Conservation (phyloP, 2,113 vertebrate genomes). For the Zeus faber region DNA sequence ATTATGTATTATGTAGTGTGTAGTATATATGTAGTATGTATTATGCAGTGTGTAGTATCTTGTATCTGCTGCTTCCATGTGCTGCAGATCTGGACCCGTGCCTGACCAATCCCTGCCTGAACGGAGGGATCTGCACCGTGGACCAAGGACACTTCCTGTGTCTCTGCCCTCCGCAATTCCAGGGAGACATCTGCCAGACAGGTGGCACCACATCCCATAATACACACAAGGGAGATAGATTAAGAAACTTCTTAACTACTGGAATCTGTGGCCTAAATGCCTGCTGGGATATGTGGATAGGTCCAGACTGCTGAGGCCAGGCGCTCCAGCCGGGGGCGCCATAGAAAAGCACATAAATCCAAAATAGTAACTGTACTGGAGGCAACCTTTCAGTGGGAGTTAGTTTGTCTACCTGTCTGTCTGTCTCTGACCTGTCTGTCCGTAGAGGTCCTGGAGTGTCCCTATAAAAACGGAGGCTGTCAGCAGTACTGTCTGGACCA, state of each 20-base stretch:
- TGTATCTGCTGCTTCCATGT: constrained; percentile 3
- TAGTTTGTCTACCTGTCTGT: background rate
- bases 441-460: constrained; percentile 58
- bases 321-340: no score
- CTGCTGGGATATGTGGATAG: no score
- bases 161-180: constrained; percentile 54
- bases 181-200: constrained; percentile 46
- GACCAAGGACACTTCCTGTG: constrained; percentile 44
- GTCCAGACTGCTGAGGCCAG: no score
- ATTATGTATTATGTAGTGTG: background rate
- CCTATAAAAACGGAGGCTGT: constrained; percentile 75
- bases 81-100: constrained; percentile 49
- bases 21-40: background rate
- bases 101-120: constrained; percentile 47
- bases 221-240: no score
- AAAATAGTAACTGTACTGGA: background rate
- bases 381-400: background rate
- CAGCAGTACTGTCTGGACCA: constrained; percentile 74
- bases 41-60: background rate
- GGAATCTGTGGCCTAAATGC: no score
- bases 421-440: background rate
- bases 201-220: no score
- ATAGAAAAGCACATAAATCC: no score
- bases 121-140: constrained; percentile 45
- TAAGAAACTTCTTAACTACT: no score